Conservation (phyloP, 1,140 invertebrate genomes). For the Bombus haemorrhoidalis region DNA sequence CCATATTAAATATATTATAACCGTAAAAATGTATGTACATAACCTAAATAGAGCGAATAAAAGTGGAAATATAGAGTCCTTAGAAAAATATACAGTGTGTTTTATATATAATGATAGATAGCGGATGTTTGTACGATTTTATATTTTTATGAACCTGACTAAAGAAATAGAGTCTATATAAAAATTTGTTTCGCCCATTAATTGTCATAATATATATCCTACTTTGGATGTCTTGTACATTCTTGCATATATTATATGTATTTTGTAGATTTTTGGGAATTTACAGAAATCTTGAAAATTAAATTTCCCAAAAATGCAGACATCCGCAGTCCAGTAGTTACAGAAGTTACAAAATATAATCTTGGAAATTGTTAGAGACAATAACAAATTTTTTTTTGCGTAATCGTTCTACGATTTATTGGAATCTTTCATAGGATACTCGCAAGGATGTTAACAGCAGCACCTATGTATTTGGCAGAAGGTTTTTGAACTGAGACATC, state of each 20-base stretch:
- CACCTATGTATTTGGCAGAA: neutral
- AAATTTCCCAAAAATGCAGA: too few relatives aligned
- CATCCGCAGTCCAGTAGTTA: neutral
- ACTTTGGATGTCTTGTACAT: too few relatives aligned
- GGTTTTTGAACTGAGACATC: neutral
- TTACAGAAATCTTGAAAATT: too few relatives aligned
- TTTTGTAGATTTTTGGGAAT: too few relatives aligned
- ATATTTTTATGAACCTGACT: too few relatives aligned
- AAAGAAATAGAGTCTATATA: too few relatives aligned
- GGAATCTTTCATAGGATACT: neutral
- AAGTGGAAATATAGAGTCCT: neutral
- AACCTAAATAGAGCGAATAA: neutral
- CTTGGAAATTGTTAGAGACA: neutral
- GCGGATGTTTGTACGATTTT: too few relatives aligned
- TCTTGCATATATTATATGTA: too few relatives aligned
- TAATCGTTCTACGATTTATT: too few relatives aligned
- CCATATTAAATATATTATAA: neutral
- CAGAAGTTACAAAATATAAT: neutral
- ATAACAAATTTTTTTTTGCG: neutral
- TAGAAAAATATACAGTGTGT: neutral
- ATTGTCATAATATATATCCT: too few relatives aligned
- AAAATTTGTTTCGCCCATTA: too few relatives aligned
- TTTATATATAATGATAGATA: neutral
- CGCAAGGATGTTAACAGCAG: neutral
- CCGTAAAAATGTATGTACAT: neutral